Evolutionary conservation across 2,113 vertebrate genomes (phyloP).

Genomic region (Centrocercus urophasianus): DNA sequence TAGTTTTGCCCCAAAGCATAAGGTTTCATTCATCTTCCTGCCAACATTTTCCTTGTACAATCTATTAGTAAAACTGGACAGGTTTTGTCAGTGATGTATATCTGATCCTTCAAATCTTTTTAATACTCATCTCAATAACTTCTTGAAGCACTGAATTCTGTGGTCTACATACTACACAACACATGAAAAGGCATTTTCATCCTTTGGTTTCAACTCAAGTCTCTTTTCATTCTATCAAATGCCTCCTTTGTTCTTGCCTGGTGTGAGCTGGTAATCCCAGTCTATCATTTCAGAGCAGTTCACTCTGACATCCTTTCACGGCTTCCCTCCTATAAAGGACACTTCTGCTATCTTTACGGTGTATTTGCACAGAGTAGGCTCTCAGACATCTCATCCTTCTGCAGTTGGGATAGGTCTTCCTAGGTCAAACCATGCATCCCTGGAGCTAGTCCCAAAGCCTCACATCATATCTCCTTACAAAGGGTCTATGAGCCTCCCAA

Average conservation of each 20-base stretch:
- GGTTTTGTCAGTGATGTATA: background rate
- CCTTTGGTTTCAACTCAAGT: background rate
- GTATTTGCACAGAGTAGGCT: background rate
- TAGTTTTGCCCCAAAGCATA: background rate
- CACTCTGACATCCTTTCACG: background rate
- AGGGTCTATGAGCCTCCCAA: rapidly evolving
- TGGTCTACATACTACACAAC: background rate
- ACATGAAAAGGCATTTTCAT: background rate
- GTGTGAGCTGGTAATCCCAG: background rate
- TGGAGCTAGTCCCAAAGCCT: background rate
- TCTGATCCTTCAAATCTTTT: background rate
- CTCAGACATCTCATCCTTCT: background rate
- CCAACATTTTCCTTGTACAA: background rate
- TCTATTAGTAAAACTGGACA: background rate
- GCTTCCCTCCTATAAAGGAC: background rate
- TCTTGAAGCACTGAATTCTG: background rate
- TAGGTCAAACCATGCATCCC: background rate
- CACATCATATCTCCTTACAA: background rate
- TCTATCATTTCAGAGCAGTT: background rate
- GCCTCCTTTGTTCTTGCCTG: background rate
- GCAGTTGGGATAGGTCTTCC: background rate
- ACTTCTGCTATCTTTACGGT: rapidly evolving
- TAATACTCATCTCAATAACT: background rate
- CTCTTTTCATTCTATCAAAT: background rate
- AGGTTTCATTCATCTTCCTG: background rate